Evolutionary conservation across 2,113 vertebrate species (phyloP).

Genomic region (Capreolus pygargus): DNA sequence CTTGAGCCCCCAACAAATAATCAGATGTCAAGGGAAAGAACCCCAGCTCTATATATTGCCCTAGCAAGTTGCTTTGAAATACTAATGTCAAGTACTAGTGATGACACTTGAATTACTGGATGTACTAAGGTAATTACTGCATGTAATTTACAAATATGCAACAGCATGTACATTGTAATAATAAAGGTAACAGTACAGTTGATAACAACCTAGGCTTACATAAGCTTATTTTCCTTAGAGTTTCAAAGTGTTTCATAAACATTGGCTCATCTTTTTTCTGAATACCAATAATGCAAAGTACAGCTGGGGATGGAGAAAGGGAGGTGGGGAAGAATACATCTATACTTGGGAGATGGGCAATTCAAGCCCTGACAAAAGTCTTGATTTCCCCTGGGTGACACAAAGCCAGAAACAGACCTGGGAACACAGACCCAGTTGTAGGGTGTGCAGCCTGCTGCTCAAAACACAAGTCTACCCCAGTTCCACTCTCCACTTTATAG

Average conservation of each 20-base stretch:
- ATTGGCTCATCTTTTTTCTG: slow-evolving; percentile 51
- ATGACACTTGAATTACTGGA: slow-evolving; percentile 65
- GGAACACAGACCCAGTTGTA: not conserved
- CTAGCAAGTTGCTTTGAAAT: slow-evolving; percentile 44
- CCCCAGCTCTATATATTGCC: slow-evolving; percentile 25
- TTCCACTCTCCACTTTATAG: slow-evolving; percentile 49
- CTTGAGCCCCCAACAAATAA: slow-evolving; percentile 38
- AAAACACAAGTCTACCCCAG: slow-evolving; percentile 12
- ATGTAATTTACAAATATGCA: slow-evolving; percentile 61
- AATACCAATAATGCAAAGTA: slow-evolving; percentile 31
- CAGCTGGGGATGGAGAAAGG: not conserved
- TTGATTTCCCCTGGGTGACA: slow-evolving; percentile 65
- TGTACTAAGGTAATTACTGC: slow-evolving; percentile 60
- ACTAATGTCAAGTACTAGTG: slow-evolving; percentile 59
- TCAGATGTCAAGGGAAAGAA: slow-evolving; percentile 46
- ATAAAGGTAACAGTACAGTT: slow-evolving; percentile 52
- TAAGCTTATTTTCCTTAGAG: slow-evolving; percentile 42
- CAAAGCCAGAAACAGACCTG: slow-evolving; percentile 32
- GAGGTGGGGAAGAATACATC: not conserved
- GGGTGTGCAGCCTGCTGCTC: slow-evolving; percentile 23
- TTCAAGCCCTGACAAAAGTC: slow-evolving; percentile 14
- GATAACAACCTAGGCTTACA: slow-evolving; percentile 43
- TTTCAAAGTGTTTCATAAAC: slow-evolving; percentile 62
- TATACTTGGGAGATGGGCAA: slow-evolving; percentile 14
- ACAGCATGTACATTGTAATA: not conserved